Base-by-base conservation (phyloP, 1,140 invertebrate genomes). In the Lepidurus arcticus region DNA sequence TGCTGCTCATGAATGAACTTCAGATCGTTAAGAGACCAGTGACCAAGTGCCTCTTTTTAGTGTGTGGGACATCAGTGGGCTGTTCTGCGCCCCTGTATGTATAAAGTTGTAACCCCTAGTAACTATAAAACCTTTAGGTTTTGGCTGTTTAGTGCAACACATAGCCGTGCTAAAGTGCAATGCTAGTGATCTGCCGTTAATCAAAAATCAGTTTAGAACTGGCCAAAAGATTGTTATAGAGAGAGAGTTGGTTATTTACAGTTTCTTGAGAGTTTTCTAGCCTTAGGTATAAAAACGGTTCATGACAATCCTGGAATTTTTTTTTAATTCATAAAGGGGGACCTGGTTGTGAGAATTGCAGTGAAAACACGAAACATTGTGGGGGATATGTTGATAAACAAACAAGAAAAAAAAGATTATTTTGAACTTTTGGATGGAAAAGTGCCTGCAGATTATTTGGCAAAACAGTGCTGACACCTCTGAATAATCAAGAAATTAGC, bases 11-110 rank as follows among this genome's bases (percentile, higher is more conserved):
- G 53, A 21, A 65, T 65, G 13, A 65, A 13, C 8, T 7, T 65
- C 21, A 65, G 53, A 65, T 11, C 53, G 53, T 34, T 65, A 65
- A 65, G 53, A 65, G 53, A 65, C 53, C 53, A 65, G 53, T 65
- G 53, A 65, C 53, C 53, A 65, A 65, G 53, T 65, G 53, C 53
- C 53, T 65, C 53, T 65, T 65, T 65, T 11, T 65, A 65, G 53
- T 65, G 16, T 65, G 45, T 47, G 16, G 10, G 16, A 47, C 45
- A 10, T 47, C 10, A 10, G 16, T 16, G 45, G 16, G 5, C 53
- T 7, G 1, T 65, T 65, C 21, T 1, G 21, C 53, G 16, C 53
- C 53, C 53, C 53, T 65, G 6, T 13, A 5, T 47, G 45, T 10
- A 7, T 8, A 47, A 47, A 47, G 4, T 47, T 47, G 45, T 11